phyloP scores from a whole-genome alignment of 92 coral and sea anemone genomes.

The Palythoa caribaeorum region DNA sequence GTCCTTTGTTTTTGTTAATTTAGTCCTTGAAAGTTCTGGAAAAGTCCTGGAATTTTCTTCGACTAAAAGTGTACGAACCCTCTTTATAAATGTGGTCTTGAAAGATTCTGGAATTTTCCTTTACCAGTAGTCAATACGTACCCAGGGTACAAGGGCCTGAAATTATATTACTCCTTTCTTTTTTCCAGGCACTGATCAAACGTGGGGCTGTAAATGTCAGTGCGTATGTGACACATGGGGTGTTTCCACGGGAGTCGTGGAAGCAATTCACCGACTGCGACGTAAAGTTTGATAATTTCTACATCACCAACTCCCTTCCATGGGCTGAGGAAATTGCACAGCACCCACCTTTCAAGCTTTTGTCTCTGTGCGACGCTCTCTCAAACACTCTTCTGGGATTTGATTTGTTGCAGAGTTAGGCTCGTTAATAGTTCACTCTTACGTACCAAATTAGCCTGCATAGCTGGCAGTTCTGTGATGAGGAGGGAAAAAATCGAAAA shows the following conservation, averaged over 20 bases:
- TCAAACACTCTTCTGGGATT: slow-evolving; percentile 92
- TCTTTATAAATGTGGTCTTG: no score
- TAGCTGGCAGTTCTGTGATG: no score
- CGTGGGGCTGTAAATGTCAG: slow-evolving; percentile 93
- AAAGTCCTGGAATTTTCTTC: no score
- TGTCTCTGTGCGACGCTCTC: slow-evolving; percentile 88
- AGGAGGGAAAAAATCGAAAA: no score
- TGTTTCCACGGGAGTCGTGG: slow-evolving; percentile 97
- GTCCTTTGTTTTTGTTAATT: no score
- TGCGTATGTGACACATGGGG: slow-evolving; percentile 96
- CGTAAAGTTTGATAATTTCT: slow-evolving; percentile 89
- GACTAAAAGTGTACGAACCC: no score
- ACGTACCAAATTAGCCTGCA: no score
- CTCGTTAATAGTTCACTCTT: background rate
- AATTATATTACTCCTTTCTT: no score
- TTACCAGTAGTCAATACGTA: no score
- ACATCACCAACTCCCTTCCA: slow-evolving; percentile 98
- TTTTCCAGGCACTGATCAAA: slow-evolving; percentile 75
- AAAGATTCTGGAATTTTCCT: no score
- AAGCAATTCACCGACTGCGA: slow-evolving; percentile 86
- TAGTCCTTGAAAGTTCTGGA: no score
- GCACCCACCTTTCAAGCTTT: slow-evolving; percentile 83
- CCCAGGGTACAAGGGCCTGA: no score
- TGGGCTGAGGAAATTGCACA: slow-evolving; percentile 79
- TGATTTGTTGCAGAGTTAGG: slow-evolving; percentile 87